phyloP scores from a whole-genome alignment of 2,888 invertebrate genomes.

The Euplexia lucipara region DNA sequence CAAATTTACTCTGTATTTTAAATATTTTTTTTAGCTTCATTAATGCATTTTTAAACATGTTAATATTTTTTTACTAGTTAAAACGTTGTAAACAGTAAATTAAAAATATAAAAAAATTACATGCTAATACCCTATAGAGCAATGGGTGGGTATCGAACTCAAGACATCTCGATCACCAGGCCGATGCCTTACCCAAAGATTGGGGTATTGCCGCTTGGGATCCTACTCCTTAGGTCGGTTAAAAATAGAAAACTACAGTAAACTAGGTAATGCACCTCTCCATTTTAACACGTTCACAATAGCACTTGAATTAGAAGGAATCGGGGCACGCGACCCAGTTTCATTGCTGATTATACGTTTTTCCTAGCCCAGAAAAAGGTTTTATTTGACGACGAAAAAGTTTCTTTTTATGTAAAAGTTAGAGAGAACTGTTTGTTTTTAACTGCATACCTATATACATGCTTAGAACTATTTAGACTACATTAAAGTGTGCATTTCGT shows the following conservation, averaged over 20 bases:
- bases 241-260: neutral
- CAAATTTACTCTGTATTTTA: no score
- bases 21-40: no score
- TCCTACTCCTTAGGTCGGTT: neutral
- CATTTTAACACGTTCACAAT: conserved; percentile 41
- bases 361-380: conserved; percentile 7
- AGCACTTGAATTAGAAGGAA: conserved; percentile 43
- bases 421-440: conserved; percentile 19
- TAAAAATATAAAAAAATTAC: no score
- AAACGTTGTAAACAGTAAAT: no score
- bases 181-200: no score
- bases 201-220: no score
- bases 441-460: conserved; percentile 16
- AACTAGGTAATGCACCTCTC: conserved; percentile 32
- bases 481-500: neutral
- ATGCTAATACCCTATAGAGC: no score
- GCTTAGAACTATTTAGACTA: no score
- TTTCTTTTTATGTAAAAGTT: conserved; percentile 20
- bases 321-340: conserved; percentile 52
- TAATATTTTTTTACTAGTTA: no score
- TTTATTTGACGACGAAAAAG: conserved; percentile 31
- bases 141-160: no score
- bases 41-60: no score
- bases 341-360: conserved; percentile 54
- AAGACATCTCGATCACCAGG: no score